Evolutionary conservation across 1,140 invertebrate genomes (phyloP), one percentile per base, ranked within the genome.

Genomic region (Apolygus lucorum): DNA sequence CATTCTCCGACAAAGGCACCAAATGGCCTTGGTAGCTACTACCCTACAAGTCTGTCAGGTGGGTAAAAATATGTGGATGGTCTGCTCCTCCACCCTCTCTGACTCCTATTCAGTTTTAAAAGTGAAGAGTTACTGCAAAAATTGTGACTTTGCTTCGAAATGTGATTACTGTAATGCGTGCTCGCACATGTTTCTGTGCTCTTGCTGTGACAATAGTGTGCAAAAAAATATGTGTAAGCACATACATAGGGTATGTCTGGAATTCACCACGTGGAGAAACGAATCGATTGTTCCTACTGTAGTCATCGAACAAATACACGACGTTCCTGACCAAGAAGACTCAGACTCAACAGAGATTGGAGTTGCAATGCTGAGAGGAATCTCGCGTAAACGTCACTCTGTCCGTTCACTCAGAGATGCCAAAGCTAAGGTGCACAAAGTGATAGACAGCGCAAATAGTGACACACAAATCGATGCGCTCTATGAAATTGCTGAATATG

Each of bases 151-250:
- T 25, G 2, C 26, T 8, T 28, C 27, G 17, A n/a, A 52, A 21
- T 68, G 67, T 62, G 49, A 54, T 26, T 29, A 27, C 2, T 68
- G 67, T 29, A 27, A 68, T 27, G 27, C 26, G 4, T 68, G 67
- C 59, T 54, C 21, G 17, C 67, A 68, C 26, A 22, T 17, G 4
- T 54, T 68, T 27, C 8, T 22, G 2, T 68, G 67, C 27, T 59
- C 67, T 8, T 68, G 67, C 27, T 13, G 8, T 22, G 52, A 68
- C 29, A 28, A 68, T 62, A 17, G 22, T 14, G 25, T 52, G 2
- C 2, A 67, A 13, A 42, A 24, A 14, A 67, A 21, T 34, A 67
- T 67, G 2, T 70, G 69, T 26, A 70, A 70, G 26, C 69, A 66
- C 65, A 67, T 70, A 14, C 69, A 28, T n/a, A n/a, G n/a, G n/a